Conservation (phyloP, 2,888 invertebrate genomes). For the Rapana venosa region DNA sequence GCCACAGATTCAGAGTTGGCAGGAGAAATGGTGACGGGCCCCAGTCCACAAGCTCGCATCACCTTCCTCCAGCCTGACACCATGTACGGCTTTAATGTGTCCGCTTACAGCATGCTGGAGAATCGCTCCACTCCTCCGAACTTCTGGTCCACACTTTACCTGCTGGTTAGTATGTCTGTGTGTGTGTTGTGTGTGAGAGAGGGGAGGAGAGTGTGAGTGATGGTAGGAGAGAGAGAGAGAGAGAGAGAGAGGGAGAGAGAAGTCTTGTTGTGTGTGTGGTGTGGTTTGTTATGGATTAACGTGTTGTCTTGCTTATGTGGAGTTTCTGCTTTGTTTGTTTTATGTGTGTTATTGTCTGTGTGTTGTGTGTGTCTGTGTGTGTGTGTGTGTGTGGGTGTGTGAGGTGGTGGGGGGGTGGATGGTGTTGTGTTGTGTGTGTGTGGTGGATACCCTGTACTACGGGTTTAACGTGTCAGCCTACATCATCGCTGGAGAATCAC, state of each 20-base stretch:
- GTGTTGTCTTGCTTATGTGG: too few relatives aligned
- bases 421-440: constrained; percentile 11
- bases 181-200: not conserved
- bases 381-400: constrained; percentile 14
- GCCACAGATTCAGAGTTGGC: constrained; percentile 5
- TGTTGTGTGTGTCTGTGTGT: not conserved
- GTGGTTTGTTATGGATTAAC: not conserved
- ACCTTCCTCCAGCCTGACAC: constrained; percentile 50
- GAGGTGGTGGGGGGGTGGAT: not conserved
- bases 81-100: constrained; percentile 52
- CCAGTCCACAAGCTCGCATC: constrained; percentile 5
- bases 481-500: constrained; percentile 47
- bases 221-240: not conserved
- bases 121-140: constrained; percentile 46
- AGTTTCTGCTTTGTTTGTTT: not conserved
- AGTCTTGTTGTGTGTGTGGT: constrained; percentile 5
- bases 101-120: constrained; percentile 47
- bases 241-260: not conserved
- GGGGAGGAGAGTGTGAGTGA: not conserved
- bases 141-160: constrained; percentile 35
- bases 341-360: not conserved
- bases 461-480: constrained; percentile 49
- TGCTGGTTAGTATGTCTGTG: constrained; percentile 17
- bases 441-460: constrained; percentile 35
- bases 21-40: constrained; percentile 38